phyloP scores from a whole-genome alignment of 30 jellyfish, hydroid and myxozoan species.

The Hydractinia symbiolongicarpus region DNA sequence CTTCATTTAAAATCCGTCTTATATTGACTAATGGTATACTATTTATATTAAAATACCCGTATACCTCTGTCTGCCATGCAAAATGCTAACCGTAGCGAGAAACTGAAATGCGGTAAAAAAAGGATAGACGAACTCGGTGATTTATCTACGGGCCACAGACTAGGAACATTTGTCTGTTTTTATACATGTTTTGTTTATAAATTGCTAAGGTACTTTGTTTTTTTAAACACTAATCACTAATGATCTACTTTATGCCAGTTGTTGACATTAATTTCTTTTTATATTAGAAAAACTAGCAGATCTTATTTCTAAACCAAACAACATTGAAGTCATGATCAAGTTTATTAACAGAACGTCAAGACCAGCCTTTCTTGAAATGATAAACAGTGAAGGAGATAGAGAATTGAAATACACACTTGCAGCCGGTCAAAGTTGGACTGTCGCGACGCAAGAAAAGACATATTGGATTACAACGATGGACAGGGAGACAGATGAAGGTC shows the following conservation, averaged over 20 bases:
- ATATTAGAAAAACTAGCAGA: constrained; percentile 74
- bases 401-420: constrained; percentile 15
- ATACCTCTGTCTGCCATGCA: too few relatives aligned
- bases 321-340: constrained; percentile 54
- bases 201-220: background rate
- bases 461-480: constrained; percentile 82
- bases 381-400: constrained; percentile 49
- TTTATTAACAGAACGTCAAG: constrained; percentile 74
- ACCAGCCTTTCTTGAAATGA: constrained; percentile 62
- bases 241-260: too few relatives aligned
- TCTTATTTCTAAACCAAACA: constrained; percentile 51
- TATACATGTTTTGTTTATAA: background rate
- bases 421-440: constrained; percentile 73
- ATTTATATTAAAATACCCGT: too few relatives aligned
- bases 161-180: background rate
- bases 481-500: constrained; percentile 86
- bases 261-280: background rate
- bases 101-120: background rate
- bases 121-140: background rate
- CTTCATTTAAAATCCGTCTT: too few relatives aligned
- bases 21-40: too few relatives aligned
- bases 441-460: constrained; percentile 60
- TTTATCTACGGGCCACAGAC: background rate
- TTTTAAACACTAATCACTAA: too few relatives aligned
- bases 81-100: too few relatives aligned